Base-by-base conservation (phyloP, 2,113 vertebrate genomes). In the Amazona vittata region DNA sequence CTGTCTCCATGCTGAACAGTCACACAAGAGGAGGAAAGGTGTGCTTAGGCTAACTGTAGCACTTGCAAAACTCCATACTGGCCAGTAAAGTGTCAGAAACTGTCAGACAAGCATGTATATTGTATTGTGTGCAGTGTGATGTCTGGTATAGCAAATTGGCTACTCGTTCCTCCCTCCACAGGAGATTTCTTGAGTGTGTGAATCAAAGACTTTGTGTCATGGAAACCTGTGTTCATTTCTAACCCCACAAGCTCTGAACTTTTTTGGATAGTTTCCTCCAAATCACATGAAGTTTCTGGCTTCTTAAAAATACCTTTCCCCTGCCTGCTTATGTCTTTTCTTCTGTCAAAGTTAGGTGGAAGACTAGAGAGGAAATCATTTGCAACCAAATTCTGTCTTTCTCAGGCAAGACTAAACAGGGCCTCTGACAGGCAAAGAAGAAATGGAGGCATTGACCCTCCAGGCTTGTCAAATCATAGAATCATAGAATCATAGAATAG, bases 1-100 rank as follows among this genome's bases (percentile, higher is more conserved):
- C 24, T 69, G 10, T 5, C 52, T 89, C 67, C 15, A 31, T 3
- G 4, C 6, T 50, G 76, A 55, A 21, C 0, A 2, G 22, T 76
- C 0, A 0, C 8, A 18, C 6, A n/a, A 33, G 33, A 62, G 26
- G n/a, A 83, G n/a, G 28, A 65, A 37, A 44, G 11, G 7, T 62
- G 49, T 65, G 11, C 46, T 75, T 80, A 53, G 33, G 39, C 44
- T 90, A 44, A 37, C 47, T 50, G 0, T 12, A 76, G 18, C 33
- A 35, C n/a, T 50, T 57, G 22, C 28, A 82, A 11, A 83, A 33
- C 22, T 93, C 47, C 7, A 6, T 79, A 9, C 41, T 57, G 47
- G 29, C 14, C 49, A 57, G 44, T 37, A 18, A 60, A 67, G 43
- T 35, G 52, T 18, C 60, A 73, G 26, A 77, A 89, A 46, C 18